Base-by-base conservation (phyloP, 2,797 vertebrate genomes). In the Tympanoctomys barrerae region DNA sequence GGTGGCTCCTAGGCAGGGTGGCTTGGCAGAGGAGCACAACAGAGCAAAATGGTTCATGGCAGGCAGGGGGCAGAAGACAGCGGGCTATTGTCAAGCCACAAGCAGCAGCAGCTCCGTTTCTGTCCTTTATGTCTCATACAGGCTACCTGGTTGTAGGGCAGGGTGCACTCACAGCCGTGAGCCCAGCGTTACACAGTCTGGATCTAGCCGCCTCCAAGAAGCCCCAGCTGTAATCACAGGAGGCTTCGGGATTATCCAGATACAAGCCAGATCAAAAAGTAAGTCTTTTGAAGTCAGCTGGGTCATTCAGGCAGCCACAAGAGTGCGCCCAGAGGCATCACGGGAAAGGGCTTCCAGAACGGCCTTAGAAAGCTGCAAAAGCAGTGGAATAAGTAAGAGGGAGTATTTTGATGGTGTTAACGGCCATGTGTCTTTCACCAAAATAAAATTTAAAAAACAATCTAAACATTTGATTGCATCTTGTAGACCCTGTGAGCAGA, bases 81-180 rank as follows among this genome's bases (percentile, higher is more conserved):
- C 9, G 6, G 26, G 22, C 39, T 42, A 16, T 24, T 12, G 7
- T 28, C 2, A 0, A 46, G 24, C 5, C 42, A 6, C 2, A 42
- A 42, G 42, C 42, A 46, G 24, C 24, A 46, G 39, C 13, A 5
- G 46, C 22, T 22, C 71, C 26, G 1, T 46, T 46, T 75, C 22
- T 46, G 39, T 75, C 39, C 71, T 42, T 75, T 46, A 26, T 12
- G 10, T 75, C 12, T 46, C 26, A 75, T 26, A 5, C 71, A 75
- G 39, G 71, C 22, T 46, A 28, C 39, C 22, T 75, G 24, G 2
- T 13, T 5, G 26, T 13, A 73, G 39, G 12, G 39, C 10, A 42
- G 42, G 0, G 13, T 28, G 11, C 5, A 75, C 5, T 46, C 5
- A 46, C 39, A 26, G 4, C 71, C 22, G 26, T 73, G 39, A 24